Base-by-base conservation (phyloP, 2,888 invertebrate genomes). In the Tillus elongatus region DNA sequence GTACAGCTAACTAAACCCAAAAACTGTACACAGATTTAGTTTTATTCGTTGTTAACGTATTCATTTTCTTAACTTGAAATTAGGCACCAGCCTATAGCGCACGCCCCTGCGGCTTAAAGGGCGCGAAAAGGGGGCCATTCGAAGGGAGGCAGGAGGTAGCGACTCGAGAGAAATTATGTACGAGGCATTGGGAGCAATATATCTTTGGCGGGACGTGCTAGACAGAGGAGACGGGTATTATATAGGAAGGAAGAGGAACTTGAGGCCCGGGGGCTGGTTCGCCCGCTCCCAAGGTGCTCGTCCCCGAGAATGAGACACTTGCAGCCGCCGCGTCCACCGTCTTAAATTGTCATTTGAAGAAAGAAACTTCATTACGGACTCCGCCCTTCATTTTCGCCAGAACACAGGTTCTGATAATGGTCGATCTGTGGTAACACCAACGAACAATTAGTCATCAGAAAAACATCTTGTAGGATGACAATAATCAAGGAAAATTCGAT, bases 171-270 rank as follows among this genome's bases (percentile, higher is more conserved):
- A 65, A 67, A 67, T 66, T 66, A 67, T 66, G 66, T 64, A 67
- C 64, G 64, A 64, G 61, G 65, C 66, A 61, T 58, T 60, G 67
- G 67, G 67, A 66, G 64, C 64, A 57, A 65, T 67, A 65, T 63
- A 63, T 67, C 64, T 61, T 51, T 44, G 40, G 51, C 59, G 63
- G 61, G 65, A 66, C 67, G 66, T 66, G 67, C 66, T 58, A 65
- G 66, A 65, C 64, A 56, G 61, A 59, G 61, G 58, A 62, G 63
- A 61, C 63, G 58, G 60, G 64, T 58, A 63, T 64, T 64, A 64
- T 64, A 64, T 61, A 58, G 60, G 60, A 53, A 58, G 60, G 57
- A 60, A 59, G n/a, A n/a, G 57, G 57, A 59, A 60, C 58, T 57
- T 57, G 58, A 58, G 58, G 59, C 60, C 49, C 41, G 44, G 39